phyloP scores from a whole-genome alignment of 2,113 vertebrate genomes.

The Alces alces region DNA sequence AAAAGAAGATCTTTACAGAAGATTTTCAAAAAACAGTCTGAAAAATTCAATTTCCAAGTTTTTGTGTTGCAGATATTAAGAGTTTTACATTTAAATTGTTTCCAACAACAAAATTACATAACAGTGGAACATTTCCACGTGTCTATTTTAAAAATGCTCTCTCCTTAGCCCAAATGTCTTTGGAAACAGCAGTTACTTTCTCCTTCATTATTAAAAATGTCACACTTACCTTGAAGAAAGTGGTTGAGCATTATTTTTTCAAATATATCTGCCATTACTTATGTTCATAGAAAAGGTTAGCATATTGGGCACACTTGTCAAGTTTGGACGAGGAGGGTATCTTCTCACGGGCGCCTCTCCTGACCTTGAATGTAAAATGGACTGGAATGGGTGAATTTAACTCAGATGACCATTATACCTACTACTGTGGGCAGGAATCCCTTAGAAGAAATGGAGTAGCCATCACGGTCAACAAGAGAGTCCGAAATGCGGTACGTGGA shows the following conservation, averaged over 20 bases:
- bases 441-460: too few relatives aligned
- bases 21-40: not conserved
- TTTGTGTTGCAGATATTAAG: not conserved
- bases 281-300: slow-evolving; percentile 6
- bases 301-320: not conserved
- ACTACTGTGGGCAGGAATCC: too few relatives aligned
- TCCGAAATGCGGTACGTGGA: too few relatives aligned
- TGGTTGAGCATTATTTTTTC: not conserved
- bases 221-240: slow-evolving; percentile 16
- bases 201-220: slow-evolving; percentile 23
- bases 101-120: slow-evolving; percentile 14
- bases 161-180: not conserved
- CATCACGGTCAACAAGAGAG: too few relatives aligned
- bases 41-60: not conserved
- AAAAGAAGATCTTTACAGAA: not conserved
- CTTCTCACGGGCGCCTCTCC: too few relatives aligned
- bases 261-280: not conserved
- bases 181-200: not conserved
- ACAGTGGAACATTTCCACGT: slow-evolving; percentile 1
- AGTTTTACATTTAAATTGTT: slow-evolving; percentile 31
- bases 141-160: slow-evolving; percentile 21
- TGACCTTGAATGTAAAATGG: too few relatives aligned
- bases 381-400: too few relatives aligned
- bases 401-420: too few relatives aligned
- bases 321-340: not conserved